Evolutionary conservation across 2,888 invertebrate genomes (phyloP), one percentile per base, ranked within the genome.

Genomic region (Euzophera pinguis): DNA sequence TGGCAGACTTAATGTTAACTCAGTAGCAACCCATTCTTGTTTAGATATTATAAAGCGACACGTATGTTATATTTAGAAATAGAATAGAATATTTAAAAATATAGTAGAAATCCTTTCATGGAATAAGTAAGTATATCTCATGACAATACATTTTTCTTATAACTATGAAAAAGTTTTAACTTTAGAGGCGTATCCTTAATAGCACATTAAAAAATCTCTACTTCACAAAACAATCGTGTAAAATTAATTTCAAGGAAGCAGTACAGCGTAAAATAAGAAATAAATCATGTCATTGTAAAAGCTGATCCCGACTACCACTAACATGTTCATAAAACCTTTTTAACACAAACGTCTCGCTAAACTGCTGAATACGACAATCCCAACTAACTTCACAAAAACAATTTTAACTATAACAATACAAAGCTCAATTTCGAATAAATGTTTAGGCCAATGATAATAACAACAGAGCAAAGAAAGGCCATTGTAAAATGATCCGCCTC

Each of bases 381-480:
- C 54, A 45, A 50, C 49, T 50, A 53, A 48, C 58, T 62, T 53
- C 56, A 63, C 59, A 76, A 71, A 73, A 75, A 68, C 60, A 62
- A 58, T 65, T 65, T 64, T 72, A 65, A 56, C 55, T 47, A 51
- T 32, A 47, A 60, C 34, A 52, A 41, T 32, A 65, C 74, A 79
- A 70, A 81, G 84, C 75, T 70, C 67, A 82, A 77, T 77, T 73
- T 84, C 63, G 65, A 75, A 71, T 66, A 68, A 63, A 67, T 68
- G 62, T 60, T 69, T 61, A 68, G 64, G 73, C 69, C 77, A 71
- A 80, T 80, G 78, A 84, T 84, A 83, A 85, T 85, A 88, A 85
- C 81, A 83, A 82, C 82, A 84, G 74, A 74, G 72, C 71, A 80
- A 81, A 82, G 81, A 79, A 80, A 64, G 71, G 57, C 84, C 82